These are phyloP conservation scores for Spicauda simplicius DNA, from an alignment of 2,888 invertebrate species.

Conservation along the genomic window DNA sequence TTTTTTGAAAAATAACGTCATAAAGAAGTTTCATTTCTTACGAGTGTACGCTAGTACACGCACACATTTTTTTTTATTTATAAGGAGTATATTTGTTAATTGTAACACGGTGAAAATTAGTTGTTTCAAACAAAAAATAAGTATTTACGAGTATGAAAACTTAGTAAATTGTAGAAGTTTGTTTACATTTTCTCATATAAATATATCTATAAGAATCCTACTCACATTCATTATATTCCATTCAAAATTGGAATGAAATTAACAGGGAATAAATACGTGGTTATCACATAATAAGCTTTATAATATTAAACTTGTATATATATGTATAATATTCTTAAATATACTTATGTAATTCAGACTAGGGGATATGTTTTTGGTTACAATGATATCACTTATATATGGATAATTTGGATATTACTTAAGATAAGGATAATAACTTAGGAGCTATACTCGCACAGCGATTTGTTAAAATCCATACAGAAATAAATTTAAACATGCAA, in stretches of 20 bases:
- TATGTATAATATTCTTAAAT: conserved; percentile 50
- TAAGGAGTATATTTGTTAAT: too few relatives aligned
- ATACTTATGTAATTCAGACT: conserved; percentile 68
- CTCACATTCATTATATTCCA: conserved; percentile 28
- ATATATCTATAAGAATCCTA: conserved; percentile 7
- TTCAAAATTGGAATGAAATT: conserved; percentile 30
- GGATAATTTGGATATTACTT: conserved; percentile 8
- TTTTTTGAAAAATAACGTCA: too few relatives aligned
- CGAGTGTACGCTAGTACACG: too few relatives aligned
- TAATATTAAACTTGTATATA: conserved; percentile 46
- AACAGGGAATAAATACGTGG: conserved; percentile 16
- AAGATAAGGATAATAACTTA: not conserved
- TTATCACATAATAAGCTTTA: conserved; percentile 52
- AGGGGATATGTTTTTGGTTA: conserved; percentile 81
- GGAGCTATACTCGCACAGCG: not conserved
- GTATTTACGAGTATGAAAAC: not conserved
- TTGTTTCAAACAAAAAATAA: too few relatives aligned
- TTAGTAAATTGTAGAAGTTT: not conserved
- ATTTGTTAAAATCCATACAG: not conserved
- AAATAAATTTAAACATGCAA: not conserved
- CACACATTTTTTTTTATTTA: too few relatives aligned
- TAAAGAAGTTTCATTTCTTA: too few relatives aligned
- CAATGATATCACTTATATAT: conserved; percentile 68
- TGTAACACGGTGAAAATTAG: too few relatives aligned
- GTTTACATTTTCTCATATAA: conserved; percentile 21